Conservation (phyloP, 2,113 vertebrate species). For the Vulpes vulpes region DNA sequence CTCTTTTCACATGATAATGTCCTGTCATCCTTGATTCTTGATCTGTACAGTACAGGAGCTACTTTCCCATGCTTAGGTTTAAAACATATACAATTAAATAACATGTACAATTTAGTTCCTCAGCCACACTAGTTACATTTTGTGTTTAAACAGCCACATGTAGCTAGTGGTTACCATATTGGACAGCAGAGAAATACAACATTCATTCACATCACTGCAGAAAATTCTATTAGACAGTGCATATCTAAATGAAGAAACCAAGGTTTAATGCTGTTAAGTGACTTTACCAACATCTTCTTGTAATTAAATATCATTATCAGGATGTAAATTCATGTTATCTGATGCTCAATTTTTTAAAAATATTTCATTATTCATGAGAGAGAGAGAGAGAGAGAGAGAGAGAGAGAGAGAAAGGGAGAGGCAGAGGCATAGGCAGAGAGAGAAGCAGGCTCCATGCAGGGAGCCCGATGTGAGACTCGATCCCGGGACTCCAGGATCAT, state of each 20-base stretch:
- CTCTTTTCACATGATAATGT: background rate
- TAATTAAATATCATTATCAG: background rate
- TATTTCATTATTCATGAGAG: no score
- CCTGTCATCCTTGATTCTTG: background rate
- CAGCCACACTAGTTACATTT: background rate
- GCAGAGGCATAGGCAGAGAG: no score
- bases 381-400: no score
- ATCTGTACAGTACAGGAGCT: background rate
- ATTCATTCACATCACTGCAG: background rate
- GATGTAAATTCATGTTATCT: background rate
- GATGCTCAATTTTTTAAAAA: background rate
- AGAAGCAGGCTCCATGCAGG: no score
- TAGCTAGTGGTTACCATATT: background rate
- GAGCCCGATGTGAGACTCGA: no score
- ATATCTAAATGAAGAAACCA: background rate
- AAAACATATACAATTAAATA: background rate
- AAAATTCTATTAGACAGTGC: background rate
- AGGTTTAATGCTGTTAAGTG: background rate
- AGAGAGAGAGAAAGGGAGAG: no score
- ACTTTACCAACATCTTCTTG: background rate
- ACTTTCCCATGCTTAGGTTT: background rate
- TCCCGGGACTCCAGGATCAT: no score
- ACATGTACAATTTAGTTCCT: background rate
- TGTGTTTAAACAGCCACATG: accelerated
- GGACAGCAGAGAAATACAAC: background rate